Evolutionary conservation across 2,888 invertebrate species (phyloP), one percentile per base, ranked within the genome.

Genomic region (Cryptophagus acutangulus): DNA sequence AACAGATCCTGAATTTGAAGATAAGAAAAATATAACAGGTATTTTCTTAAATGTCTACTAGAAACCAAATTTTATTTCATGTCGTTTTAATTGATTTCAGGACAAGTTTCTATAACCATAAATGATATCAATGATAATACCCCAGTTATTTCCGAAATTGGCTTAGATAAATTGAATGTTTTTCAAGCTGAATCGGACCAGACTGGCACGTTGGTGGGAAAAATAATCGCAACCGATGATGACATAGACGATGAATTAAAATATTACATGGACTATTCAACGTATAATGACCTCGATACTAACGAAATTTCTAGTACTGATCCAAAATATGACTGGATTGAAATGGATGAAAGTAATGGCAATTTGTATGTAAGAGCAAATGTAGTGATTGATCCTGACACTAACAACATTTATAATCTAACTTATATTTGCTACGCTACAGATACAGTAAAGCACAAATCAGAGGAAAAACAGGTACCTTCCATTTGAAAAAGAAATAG

Each of bases 71-170:
- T 26, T n/a, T n/a, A n/a, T n/a, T n/a, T n/a, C n/a, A n/a, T n/a
- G 12, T 26, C 12, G 4, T 26, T 26, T 26, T 3, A 26, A 6
- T 4, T 4, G 12, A 26, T 26, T 26, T 4, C 26, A 26, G 26
- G 10, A 4, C n/a, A 26, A 4, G 26, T 26, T 4, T 13, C 26
- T 3, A 4, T 26, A 6, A 26, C n/a, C 9, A 26, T 26, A 6
- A 26, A 70, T 9, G 81, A 83, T 58, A 69, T 77, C 57, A 82
- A 82, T 56, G 82, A 84, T 63, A 79, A 80, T 59, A 43, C 66
- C 1, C 84, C 84, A 2, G 47, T 68, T 33, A 81, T 82, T 71
- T 62, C 63, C 1, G 47, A 56, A 1, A 29, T 17, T 17, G 6
- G 35, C 25, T 13, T 35, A 38, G 2, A 33, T 41, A 2, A 71